Evolutionary conservation across 35 echinoderm and acorn worm genomes (phyloP), one percentile per base, ranked within the genome.

Genomic region (Ophioderma brevispina): DNA sequence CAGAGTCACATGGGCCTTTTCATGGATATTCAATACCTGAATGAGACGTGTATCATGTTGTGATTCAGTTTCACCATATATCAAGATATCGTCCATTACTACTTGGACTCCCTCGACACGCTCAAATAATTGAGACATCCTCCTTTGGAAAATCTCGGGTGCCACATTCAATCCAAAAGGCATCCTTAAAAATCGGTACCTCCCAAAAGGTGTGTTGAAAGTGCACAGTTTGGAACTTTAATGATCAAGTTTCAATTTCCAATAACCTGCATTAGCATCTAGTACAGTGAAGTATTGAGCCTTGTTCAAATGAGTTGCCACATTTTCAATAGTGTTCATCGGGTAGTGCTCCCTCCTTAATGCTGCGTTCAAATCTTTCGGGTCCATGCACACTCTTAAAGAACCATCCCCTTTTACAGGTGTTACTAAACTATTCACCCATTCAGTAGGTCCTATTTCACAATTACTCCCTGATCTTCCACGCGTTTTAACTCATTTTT

Each of bases 201-300:
- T 41, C 10, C 93, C 93, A 63, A 79, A 81, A 36, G 88, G 82
- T 32, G 87, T 81, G 15, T 94, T 40, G 76, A 90, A 88, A 13
- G 78, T 95, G 79, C 41, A 77, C 18, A 87, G 85, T 78, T 78
- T 35, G n/a, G 64, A 78, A 79, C 94, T 92, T n/a, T n/a, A n/a
- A n/a, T n/a, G n/a, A n/a, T n/a, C n/a, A n/a, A 95, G 55, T 82
- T 42, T 78, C 32, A 95, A 88, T 59, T 95, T 88, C 89, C 83
- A 94, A 37, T 59, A 95, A 25, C 93, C 89, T 40, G 23, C 81
- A 55, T 87, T 95, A 14, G 82, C 75, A 92, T 95, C 84, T 32
- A 91, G 64, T 19, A 37, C 81, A 36, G 37, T 86, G 82, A 91
- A 91, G 23, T 43, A 39, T 41, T 91, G 77, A 10, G 84, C 78